Percentiles rank a stretch among this genome's conserved stretches.
Evolutionary conservation across 2,888 invertebrate genomes (phyloP).

Genomic region (Sabatieria punctata): DNA sequence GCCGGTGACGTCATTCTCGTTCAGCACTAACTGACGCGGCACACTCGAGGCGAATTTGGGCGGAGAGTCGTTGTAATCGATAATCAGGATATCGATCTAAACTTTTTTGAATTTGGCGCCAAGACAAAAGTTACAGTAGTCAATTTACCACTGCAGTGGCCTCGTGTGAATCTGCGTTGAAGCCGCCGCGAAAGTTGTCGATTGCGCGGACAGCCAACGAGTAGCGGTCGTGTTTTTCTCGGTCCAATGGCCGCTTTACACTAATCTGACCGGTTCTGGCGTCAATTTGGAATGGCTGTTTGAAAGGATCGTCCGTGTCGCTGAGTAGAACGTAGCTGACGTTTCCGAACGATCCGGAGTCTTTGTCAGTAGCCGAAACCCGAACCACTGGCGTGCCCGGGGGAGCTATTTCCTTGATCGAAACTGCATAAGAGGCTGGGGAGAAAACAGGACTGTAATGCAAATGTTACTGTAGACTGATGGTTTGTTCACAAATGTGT

Average conservation of each 20-base stretch:
- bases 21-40: conserved; percentile 2
- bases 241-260: conserved; percentile 57
- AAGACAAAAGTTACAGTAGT: too few species aligned
- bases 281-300: not conserved
- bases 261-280: conserved; percentile 48
- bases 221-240: conserved; percentile 52
- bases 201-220: conserved; percentile 57
- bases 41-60: conserved; percentile 49
- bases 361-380: conserved; percentile 59
- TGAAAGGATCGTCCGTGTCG: too few species aligned
- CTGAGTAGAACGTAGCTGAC: conserved; percentile 57
- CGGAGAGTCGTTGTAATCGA: conserved; percentile 76
- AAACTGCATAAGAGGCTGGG: conserved; percentile 1
- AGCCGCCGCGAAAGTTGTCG: conserved; percentile 50
- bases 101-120: too few species aligned
- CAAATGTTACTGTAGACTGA: too few species aligned
- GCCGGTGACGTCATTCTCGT: conserved; percentile 9
- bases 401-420: conserved; percentile 52
- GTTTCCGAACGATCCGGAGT: conserved; percentile 68
- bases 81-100: conserved; percentile 36
- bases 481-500: too few species aligned
- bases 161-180: conserved; percentile 4
- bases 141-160: conserved; percentile 6
- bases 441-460: conserved; percentile 6
- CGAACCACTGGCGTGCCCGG: conserved; percentile 38